Conservation (phyloP, 2,888 invertebrate genomes). For the Sphaerophoria taeniata region DNA sequence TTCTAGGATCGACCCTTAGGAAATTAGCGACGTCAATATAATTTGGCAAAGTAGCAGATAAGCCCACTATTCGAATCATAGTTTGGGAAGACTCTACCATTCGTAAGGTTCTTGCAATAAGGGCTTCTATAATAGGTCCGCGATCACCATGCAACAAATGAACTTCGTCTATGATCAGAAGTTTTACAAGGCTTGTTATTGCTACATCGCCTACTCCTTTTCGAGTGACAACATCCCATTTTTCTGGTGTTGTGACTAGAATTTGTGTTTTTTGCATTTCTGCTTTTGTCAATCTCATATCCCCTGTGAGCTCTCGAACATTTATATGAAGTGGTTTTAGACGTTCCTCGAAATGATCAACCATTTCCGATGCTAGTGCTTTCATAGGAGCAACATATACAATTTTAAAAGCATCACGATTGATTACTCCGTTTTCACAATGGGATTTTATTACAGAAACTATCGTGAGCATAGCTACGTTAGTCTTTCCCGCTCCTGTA, state of each 20-base stretch:
- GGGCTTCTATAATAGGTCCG: slow-evolving; percentile 98
- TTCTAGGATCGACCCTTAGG: slow-evolving; percentile 95
- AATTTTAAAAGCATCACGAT: slow-evolving; percentile 97
- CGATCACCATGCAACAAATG: slow-evolving; percentile 98
- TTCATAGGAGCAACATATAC: slow-evolving; percentile 99
- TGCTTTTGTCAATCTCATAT: slow-evolving; percentile 97
- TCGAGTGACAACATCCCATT: slow-evolving; percentile 99
- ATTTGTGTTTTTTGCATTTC: slow-evolving; percentile 98
- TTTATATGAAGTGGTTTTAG: slow-evolving; percentile 90
- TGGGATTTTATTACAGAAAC: slow-evolving; percentile 95
- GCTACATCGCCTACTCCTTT: slow-evolving; percentile 96
- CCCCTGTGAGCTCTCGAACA: slow-evolving; percentile 97
- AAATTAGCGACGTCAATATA: slow-evolving; percentile 98
- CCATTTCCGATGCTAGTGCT: slow-evolving; percentile 99
- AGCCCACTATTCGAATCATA: slow-evolving; percentile 98
- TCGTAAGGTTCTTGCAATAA: slow-evolving; percentile 97
- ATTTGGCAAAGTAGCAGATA: slow-evolving; percentile 98
- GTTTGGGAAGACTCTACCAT: slow-evolving; percentile 95
- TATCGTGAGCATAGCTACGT: slow-evolving; percentile 96
- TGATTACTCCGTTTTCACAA: slow-evolving; percentile 90
- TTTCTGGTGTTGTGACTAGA: slow-evolving; percentile 99
- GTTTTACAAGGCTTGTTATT: slow-evolving; percentile 93
- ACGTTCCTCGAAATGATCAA: slow-evolving; percentile 93
- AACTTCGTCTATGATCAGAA: slow-evolving; percentile 98
- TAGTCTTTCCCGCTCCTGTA: slow-evolving; percentile 99